phyloP scores from a whole-genome alignment of 2,888 invertebrate genomes.

The Oscheius onirici region DNA sequence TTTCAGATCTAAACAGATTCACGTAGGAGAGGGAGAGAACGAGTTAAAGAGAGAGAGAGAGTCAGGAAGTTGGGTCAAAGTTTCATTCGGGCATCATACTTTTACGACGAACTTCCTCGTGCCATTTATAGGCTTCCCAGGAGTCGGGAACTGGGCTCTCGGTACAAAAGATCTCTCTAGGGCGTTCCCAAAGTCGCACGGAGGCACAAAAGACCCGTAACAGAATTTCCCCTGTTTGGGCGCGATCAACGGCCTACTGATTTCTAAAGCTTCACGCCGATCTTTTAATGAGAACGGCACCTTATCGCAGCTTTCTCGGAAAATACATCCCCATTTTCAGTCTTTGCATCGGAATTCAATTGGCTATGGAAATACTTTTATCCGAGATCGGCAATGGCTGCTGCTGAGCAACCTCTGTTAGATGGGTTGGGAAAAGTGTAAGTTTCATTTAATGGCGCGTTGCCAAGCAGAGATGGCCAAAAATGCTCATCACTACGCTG shows the following conservation, averaged over 20 bases:
- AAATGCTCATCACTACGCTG: background rate
- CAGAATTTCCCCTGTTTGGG: background rate
- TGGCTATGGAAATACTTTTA: conserved; percentile 43
- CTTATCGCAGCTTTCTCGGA: too few species aligned
- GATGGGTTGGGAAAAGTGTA: conserved; percentile 42
- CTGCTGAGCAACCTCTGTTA: conserved; percentile 38
- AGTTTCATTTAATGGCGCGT: conserved; percentile 8
- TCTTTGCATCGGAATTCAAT: conserved; percentile 45
- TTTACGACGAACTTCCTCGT: too few species aligned
- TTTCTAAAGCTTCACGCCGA: background rate
- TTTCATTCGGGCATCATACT: too few species aligned
- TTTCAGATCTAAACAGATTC: background rate
- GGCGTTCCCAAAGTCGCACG: background rate
- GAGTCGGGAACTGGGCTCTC: too few species aligned
- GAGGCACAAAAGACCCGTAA: conserved; percentile 1
- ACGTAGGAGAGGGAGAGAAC: background rate
- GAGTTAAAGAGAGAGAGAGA: background rate
- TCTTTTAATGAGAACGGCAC: too few species aligned
- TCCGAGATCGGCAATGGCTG: conserved; percentile 33
- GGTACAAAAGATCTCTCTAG: background rate
- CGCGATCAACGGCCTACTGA: conserved; percentile 2
- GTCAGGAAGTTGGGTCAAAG: background rate
- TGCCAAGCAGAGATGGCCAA: background rate
- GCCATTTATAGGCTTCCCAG: too few species aligned
- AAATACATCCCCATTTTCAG: conserved; percentile 29